These are phyloP conservation scores for Phengaris alcon DNA, from an alignment of 2,888 invertebrate species.

Conservation along the genomic window DNA sequence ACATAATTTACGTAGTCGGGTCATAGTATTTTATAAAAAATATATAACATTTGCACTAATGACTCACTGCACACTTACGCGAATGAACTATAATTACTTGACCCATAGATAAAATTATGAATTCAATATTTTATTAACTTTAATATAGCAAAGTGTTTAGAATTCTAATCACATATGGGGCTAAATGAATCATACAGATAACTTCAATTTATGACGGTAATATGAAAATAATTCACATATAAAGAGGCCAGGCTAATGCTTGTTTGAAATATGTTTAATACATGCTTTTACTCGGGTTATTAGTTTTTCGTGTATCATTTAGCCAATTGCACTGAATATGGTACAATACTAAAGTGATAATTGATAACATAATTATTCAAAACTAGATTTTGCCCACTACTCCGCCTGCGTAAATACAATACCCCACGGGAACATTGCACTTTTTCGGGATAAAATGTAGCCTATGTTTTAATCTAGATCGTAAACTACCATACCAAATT, in stretches of 20 bases:
- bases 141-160: background rate
- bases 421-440: too few species aligned
- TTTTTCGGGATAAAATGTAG: too few species aligned
- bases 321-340: background rate
- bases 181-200: constrained; percentile 8
- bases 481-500: too few species aligned
- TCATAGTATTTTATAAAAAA: too few species aligned
- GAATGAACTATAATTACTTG: background rate
- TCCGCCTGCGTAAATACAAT: too few species aligned
- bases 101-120: background rate
- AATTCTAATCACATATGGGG: constrained; percentile 11
- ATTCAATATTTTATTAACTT: background rate
- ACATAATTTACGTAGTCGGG: too few species aligned
- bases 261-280: background rate
- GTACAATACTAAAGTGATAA: background rate
- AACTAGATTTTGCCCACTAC: too few species aligned
- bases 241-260: background rate
- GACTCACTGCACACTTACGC: too few species aligned
- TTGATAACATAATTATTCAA: too few species aligned
- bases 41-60: too few species aligned
- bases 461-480: too few species aligned
- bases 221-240: background rate
- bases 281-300: background rate
- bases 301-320: background rate
- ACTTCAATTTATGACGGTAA: background rate